These are phyloP conservation scores for Strigamia maritima DNA, from an alignment of 2,888 invertebrate genomes.

Conservation along the genomic window DNA sequence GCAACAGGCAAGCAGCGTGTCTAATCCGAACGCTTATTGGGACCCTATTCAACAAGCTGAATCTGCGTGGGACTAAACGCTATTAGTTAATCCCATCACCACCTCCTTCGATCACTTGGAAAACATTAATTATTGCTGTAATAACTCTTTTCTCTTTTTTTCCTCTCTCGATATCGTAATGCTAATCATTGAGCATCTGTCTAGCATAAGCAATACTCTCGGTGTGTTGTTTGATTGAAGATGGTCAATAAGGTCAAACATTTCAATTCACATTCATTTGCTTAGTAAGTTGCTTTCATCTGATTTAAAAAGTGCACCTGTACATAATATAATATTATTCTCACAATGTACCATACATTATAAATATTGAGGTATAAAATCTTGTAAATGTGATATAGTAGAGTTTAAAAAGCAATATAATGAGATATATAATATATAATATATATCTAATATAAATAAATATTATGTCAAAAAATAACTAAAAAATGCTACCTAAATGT, in stretches of 20 bases:
- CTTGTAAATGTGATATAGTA: conserved; percentile 29
- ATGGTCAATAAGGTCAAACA: neutral
- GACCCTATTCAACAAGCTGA: neutral
- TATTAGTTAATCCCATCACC: neutral
- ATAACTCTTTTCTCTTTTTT: neutral
- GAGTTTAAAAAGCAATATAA: conserved; percentile 1
- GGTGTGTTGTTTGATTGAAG: conserved; percentile 17
- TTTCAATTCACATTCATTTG: neutral
- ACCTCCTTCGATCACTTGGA: neutral
- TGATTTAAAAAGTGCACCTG: conserved; percentile 17
- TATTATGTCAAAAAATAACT: neutral
- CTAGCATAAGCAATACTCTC: conserved; percentile 23
- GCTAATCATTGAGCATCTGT: neutral
- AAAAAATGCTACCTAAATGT: neutral
- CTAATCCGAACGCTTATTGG: conserved; percentile 13
- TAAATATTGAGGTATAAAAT: conserved; percentile 27
- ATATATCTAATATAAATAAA: neutral
- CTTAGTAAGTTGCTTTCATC: neutral
- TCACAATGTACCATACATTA: conserved; percentile 22
- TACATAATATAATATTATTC: neutral
- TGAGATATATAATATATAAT: neutral
- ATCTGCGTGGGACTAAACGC: neutral
- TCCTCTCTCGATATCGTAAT: conserved; percentile 10
- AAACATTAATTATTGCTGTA: neutral
- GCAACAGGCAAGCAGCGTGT: neutral